Evolutionary conservation across 2,888 invertebrate species (phyloP), one percentile per base, ranked within the genome.

Genomic region (Ypsolopha sequella): DNA sequence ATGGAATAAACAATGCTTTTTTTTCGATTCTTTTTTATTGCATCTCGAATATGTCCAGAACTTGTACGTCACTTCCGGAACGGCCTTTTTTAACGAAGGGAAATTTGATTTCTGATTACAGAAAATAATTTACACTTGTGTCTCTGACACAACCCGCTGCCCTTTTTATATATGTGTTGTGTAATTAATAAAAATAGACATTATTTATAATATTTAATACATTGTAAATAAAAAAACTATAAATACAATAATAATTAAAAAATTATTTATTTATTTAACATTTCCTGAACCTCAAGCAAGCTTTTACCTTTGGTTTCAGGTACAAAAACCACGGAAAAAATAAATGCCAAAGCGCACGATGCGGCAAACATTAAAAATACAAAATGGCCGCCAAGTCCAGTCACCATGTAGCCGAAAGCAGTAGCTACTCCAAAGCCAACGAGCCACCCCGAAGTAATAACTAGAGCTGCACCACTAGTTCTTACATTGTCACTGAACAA

Each of bases 271-370:
- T 52, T 34, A 56, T 14, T 48, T 24, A 72, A 57, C 36, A 71
- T 62, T 49, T 62, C 57, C 36, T 70, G 70, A 38, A 72, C 70
- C 52, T 73, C 71, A 45, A 59, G 63, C 11, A 73, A 55, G 10
- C 59, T 67, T 46, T 57, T 69, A 0, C 72, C 71, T 41, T 67
- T 71, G 0, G 72, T 73, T 47, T 73, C 71, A 1, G 72, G 73
- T 0, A 73, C 68, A 41, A 62, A 68, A 13, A 61, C 64, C 8
- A 56, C 60, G 0, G 68, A 66, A 38, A 72, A 72, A 0, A 64
- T 7, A 13, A 35, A 47, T 1, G 47, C 47, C 9, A 35, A 9
- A n/a, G 13, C 36, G 36, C 47, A 39, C 39, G 48, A 13, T 8
- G 8, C 38, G 10, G 47, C 34, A 36, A 47, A n/a, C 11, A 39